A percentile compares a stretch with the other conserved stretches of the same genome.
These are phyloP conservation scores for Oplegnathus fasciatus DNA, from an alignment of 2,113 vertebrate genomes.

Conservation along the genomic window DNA sequence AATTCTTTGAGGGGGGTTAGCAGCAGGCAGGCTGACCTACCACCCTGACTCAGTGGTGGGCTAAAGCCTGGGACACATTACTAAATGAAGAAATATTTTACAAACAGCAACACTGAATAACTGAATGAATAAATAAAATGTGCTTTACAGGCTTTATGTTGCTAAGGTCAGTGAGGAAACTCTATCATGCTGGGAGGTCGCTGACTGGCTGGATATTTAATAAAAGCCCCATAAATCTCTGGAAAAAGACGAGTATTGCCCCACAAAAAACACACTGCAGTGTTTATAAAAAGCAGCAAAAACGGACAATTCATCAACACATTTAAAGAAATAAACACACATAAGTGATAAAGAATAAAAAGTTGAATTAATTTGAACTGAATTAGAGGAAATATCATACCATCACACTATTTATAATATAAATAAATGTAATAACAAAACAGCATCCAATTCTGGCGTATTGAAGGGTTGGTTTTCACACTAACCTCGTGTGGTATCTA, in stretches of 20 bases:
- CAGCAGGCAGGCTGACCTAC: constrained; percentile 39
- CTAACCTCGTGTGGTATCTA: not conserved
- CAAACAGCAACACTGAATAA: constrained; percentile 34
- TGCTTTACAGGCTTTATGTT: constrained; percentile 32
- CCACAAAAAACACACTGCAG: not conserved
- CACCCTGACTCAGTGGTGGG: constrained; percentile 26
- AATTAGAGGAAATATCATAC: not conserved
- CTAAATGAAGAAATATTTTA: constrained; percentile 42
- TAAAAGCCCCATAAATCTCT: constrained; percentile 10
- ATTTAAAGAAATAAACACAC: not conserved
- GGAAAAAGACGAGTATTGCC: not conserved
- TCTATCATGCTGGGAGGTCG: constrained; percentile 19
- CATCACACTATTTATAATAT: not conserved
- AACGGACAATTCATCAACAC: not conserved
- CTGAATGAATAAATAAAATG: constrained; percentile 51
- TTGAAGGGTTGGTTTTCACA: not conserved
- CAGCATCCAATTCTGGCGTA: not conserved
- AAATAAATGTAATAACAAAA: not conserved
- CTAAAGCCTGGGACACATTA: constrained; percentile 30
- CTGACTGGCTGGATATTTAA: constrained; percentile 2
- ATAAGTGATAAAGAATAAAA: not conserved
- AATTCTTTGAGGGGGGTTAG: constrained; percentile 22
- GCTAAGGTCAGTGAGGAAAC: constrained; percentile 32
- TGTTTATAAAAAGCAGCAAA: not conserved
- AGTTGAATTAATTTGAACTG: not conserved